Evolutionary conservation across 2,888 invertebrate genomes (phyloP), one percentile per base, ranked within the genome.

Genomic region (Eucriotettix oculatus): DNA sequence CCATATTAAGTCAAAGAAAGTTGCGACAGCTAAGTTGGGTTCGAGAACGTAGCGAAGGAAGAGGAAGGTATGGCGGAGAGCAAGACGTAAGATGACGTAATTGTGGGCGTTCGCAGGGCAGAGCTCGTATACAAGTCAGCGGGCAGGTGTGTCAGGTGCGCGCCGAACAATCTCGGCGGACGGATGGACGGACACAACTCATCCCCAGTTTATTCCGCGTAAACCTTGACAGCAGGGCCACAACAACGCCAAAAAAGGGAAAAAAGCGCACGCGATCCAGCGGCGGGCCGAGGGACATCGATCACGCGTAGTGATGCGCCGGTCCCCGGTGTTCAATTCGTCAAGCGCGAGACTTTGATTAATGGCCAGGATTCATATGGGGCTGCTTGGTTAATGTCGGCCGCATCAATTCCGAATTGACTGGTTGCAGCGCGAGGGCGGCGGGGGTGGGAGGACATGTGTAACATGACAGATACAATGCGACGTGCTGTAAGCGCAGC

Each of bases 261-360:
- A 16, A 16, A 16, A 16, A 16, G n/a, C 52, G 54, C 54, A 29
- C 16, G 16, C 54, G 54, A 17, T 9, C 29, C 12, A 11, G 29
- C 29, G 54, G 54, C 48, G 48, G 14, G 48, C 14, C 16, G 55
- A 29, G 56, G 56, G 52, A 56, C 63, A 63, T 63, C 61, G 63
- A 63, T 63, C 63, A 63, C 48, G 48, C n/a, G 55, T 29, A 41
- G 60, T 52, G 60, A 52, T 54, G 61, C 58, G 60, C 56, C 56
- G 60, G 60, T 62, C 62, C 64, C 64, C 57, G 60, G 58, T 61
- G 64, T 64, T 64, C 64, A 61, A 64, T 64, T 61, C 62, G 64
- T 64, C 64, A 64, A 55, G 59, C 58, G 60, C 62, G 52, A 57
- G 64, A 64, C 64, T 62, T 61, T 64, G 64, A 64, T 62, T 61